phyloP scores from a whole-genome alignment of 2,888 invertebrate species.

The Halictus quadricinctus region DNA sequence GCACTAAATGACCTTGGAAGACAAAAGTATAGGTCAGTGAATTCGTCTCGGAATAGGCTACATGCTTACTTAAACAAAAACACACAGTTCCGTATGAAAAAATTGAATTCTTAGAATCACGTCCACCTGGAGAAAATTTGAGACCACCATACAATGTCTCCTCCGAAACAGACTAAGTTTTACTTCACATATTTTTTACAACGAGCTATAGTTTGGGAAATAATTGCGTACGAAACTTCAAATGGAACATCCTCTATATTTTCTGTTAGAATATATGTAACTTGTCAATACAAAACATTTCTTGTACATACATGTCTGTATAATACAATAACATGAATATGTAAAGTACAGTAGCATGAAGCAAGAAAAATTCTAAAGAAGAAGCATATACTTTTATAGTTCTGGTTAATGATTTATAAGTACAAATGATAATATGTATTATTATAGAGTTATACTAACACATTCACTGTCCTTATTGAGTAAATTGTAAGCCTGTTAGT shows the following conservation, averaged over 20 bases:
- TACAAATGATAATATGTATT: conserved; percentile 34
- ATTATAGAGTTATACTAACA: conserved; percentile 55
- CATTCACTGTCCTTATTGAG: conserved; percentile 58
- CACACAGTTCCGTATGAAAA: too few species aligned
- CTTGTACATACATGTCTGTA: conserved; percentile 40
- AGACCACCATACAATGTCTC: too few species aligned
- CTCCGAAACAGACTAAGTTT: too few species aligned
- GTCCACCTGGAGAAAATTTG: too few species aligned
- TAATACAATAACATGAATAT: conserved; percentile 26
- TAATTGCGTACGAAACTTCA: background rate
- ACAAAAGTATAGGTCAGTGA: too few species aligned
- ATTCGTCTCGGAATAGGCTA: too few species aligned
- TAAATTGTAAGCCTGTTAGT: conserved; percentile 34
- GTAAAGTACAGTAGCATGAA: background rate
- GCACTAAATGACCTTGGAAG: too few species aligned
- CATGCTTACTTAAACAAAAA: too few species aligned
- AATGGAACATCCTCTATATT: background rate
- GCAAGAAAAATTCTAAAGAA: conserved; percentile 3
- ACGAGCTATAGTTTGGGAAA: background rate
- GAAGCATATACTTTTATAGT: conserved; percentile 6
- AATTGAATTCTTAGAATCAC: too few species aligned
- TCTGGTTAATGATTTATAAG: conserved; percentile 25
- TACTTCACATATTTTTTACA: too few species aligned
- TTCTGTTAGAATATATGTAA: conserved; percentile 17
- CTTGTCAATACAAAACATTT: conserved; percentile 4